phyloP scores from a whole-genome alignment of 2,113 vertebrate genomes.

The Lipophrys pholis region DNA sequence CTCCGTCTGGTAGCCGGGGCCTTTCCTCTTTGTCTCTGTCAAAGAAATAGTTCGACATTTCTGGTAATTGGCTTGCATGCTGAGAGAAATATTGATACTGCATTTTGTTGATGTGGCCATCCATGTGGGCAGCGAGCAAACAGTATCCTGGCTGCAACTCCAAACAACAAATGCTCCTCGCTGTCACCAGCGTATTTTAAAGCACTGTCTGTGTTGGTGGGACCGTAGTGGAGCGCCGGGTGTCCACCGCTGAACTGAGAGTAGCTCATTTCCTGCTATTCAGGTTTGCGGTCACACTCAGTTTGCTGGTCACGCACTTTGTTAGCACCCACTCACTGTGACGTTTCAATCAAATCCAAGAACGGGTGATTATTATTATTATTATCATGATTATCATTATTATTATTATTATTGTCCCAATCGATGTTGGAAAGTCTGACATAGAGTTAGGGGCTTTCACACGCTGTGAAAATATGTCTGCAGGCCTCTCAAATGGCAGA shows the following conservation, averaged over 20 bases:
- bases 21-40: not conserved
- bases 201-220: not conserved
- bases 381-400: too few relatives aligned
- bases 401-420: too few relatives aligned
- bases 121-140: not conserved
- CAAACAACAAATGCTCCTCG: not conserved
- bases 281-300: slow-evolving; percentile 22
- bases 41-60: slow-evolving; percentile 1
- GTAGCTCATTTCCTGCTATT: slow-evolving; percentile 11
- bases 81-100: not conserved
- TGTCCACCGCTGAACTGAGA: slow-evolving; percentile 25
- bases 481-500: not conserved
- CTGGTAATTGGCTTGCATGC: not conserved
- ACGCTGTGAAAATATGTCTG: slow-evolving; percentile 5
- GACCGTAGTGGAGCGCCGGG: slow-evolving; percentile 2
- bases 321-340: slow-evolving; percentile 1
- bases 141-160: slow-evolving; percentile 7
- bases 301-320: slow-evolving; percentile 31
- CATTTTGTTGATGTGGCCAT: not conserved
- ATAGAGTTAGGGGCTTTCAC: slow-evolving; percentile 15
- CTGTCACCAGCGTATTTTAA: not conserved
- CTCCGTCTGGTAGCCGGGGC: not conserved
- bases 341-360: slow-evolving; percentile 35
- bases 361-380: slow-evolving; percentile 30
- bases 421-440: slow-evolving; percentile 12